Conservation (phyloP, 2,113 vertebrate genomes). For the Meriones unguiculatus region DNA sequence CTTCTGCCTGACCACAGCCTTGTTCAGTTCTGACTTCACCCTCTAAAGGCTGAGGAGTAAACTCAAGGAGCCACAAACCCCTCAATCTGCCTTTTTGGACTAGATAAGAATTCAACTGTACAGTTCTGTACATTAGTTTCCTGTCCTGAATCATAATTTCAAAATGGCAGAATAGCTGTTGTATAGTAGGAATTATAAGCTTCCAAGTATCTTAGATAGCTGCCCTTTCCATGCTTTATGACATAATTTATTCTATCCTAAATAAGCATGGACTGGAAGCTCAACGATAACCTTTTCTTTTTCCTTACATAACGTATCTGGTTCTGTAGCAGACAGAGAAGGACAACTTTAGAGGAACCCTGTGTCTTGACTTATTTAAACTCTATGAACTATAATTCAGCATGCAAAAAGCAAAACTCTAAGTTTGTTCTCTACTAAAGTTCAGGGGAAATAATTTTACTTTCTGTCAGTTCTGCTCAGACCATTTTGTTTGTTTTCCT, state of each 20-base stretch:
- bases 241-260: conserved; percentile 7
- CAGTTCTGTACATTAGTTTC: not conserved
- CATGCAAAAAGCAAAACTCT: not conserved
- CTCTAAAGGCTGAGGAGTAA: not conserved
- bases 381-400: not conserved
- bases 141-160: not conserved
- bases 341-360: not conserved
- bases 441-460: not conserved
- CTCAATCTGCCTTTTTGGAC: not conserved
- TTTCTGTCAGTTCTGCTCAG: not conserved
- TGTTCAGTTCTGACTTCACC: not conserved
- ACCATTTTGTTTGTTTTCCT: not conserved
- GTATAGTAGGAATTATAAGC: not conserved
- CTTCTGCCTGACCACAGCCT: not conserved
- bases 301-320: conserved; percentile 14
- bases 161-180: not conserved
- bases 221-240: not conserved
- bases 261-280: not conserved
- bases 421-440: not conserved
- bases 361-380: conserved; percentile 9
- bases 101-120: not conserved
- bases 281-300: not conserved
- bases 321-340: not conserved
- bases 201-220: not conserved
- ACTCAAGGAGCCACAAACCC: not conserved